Base-by-base conservation (phyloP, 2,888 invertebrate genomes). In the Zygaena filipendulae region DNA sequence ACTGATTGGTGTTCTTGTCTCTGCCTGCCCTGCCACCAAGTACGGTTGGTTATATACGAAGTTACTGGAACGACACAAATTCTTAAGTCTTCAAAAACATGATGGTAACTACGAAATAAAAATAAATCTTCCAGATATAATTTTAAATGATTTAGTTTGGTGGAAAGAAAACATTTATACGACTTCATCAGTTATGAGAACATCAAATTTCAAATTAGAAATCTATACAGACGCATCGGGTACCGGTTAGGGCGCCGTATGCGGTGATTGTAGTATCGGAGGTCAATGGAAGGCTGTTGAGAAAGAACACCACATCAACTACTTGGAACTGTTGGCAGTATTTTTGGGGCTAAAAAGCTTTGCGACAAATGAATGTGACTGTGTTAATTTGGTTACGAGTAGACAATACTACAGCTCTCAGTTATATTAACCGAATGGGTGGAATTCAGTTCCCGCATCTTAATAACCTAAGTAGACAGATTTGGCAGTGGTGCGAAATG, bases 401-500 rank as follows among this genome's bases (percentile, higher is more conserved):
- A 11, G 29, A 42, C 14, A 40, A 44, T 13, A 37, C 34, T 2
- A 39, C 44, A 5, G 38, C 42, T 1, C 26, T 44, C 4, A 23
- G 27, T 9, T 42, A 38, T 13, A 36, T 43, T 11, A 39, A 39
- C 12, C 25, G 27, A 7, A 24, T 27, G 21, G n/a, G n/a, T n/a
- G n/a, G n/a, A n/a, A n/a, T n/a, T n/a, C n/a, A n/a, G n/a, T n/a
- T n/a, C n/a, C n/a, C 29, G 1, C 38, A 41, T 25, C 13, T 41
- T n/a, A 39, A 33, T 27, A 16, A 33, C 2, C 3, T 39, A 2
- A 13, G 38, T 2, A 25, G 24, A 2, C 8, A 19, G 1, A 34
- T 40, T 9, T 40, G 35, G 36, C 36, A 35, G 12, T 38, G 36
- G 35, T 40, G 38, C 21, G 40, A 40, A 27, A 8, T 13, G 11